phyloP scores from a whole-genome alignment of 2,113 vertebrate species.

The Cyprinodon brontotheroides region DNA sequence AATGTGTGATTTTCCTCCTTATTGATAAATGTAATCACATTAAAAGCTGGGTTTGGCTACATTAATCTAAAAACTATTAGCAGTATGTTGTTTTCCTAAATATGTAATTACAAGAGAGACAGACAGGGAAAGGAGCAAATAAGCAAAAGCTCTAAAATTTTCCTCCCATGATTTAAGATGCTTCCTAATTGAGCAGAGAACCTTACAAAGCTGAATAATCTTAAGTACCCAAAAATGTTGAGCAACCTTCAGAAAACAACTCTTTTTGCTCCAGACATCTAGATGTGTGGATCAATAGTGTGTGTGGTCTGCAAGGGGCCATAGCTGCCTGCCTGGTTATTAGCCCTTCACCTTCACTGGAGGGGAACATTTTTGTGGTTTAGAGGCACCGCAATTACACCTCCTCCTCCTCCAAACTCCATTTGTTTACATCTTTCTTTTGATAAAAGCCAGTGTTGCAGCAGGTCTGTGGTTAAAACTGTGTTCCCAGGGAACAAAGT shows the following conservation, averaged over 20 bases:
- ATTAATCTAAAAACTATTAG: not conserved
- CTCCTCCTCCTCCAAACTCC: constrained; percentile 52
- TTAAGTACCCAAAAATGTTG: constrained; percentile 25
- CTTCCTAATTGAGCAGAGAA: constrained; percentile 9
- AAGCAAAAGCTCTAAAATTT: not conserved
- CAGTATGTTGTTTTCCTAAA: not conserved
- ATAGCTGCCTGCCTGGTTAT: constrained; percentile 61
- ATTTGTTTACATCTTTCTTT: constrained; percentile 71
- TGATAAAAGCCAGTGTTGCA: constrained; percentile 65
- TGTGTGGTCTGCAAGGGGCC: constrained; percentile 63
- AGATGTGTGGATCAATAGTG: constrained; percentile 59
- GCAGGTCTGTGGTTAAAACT: constrained; percentile 40
- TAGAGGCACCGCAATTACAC: constrained; percentile 69
- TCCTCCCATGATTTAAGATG: constrained; percentile 20
- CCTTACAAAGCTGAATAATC: constrained; percentile 18
- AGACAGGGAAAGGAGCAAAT: not conserved
- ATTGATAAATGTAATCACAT: not conserved
- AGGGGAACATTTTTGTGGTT: constrained; percentile 67
- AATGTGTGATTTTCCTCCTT: not conserved
- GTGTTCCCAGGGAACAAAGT: constrained; percentile 39
- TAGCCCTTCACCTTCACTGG: constrained; percentile 61
- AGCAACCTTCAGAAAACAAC: constrained; percentile 45
- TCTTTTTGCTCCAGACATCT: constrained; percentile 69
- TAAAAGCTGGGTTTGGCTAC: not conserved
- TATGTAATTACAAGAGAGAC: not conserved